These are phyloP conservation scores for Rhinogobio ventralis DNA, from an alignment of 2,797 vertebrate species.

Conservation along the genomic window DNA sequence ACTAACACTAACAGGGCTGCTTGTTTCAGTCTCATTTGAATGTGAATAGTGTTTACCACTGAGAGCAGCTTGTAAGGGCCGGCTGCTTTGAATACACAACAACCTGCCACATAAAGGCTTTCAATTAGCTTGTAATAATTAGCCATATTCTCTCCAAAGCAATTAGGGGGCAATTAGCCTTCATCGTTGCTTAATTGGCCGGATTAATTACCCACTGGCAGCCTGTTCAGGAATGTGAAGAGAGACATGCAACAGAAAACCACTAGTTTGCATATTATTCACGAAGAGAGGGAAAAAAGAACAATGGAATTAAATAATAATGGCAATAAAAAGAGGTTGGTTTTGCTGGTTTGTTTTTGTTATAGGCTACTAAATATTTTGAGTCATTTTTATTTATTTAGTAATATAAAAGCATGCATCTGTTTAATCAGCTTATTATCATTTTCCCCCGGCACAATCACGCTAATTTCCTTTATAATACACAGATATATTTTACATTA, in stretches of 20 bases:
- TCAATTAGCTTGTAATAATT: conserved; percentile 77
- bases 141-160: conserved; percentile 65
- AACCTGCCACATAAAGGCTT: conserved; percentile 71
- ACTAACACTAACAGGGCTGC: conserved; percentile 66
- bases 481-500: background rate
- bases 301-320: conserved; percentile 71
- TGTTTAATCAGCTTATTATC: background rate
- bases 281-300: background rate
- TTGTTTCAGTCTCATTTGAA: conserved; percentile 84
- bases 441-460: background rate
- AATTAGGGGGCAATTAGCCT: conserved; percentile 81
- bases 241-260: conserved; percentile 50
- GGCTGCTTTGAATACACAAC: conserved; percentile 71
- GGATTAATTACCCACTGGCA: conserved; percentile 80
- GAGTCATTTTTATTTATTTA: background rate
- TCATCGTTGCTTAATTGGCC: conserved; percentile 78
- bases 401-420: no score
- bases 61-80: conserved; percentile 73
- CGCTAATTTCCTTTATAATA: background rate
- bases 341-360: background rate
- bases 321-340: background rate
- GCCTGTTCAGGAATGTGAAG: conserved; percentile 78
- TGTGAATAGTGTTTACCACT: conserved; percentile 81
- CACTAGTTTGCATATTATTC: conserved; percentile 40
- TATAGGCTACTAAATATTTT: background rate